These are phyloP conservation scores for Discoglossus pictus DNA, from an alignment of 2,797 vertebrate species.

Conservation along the genomic window DNA sequence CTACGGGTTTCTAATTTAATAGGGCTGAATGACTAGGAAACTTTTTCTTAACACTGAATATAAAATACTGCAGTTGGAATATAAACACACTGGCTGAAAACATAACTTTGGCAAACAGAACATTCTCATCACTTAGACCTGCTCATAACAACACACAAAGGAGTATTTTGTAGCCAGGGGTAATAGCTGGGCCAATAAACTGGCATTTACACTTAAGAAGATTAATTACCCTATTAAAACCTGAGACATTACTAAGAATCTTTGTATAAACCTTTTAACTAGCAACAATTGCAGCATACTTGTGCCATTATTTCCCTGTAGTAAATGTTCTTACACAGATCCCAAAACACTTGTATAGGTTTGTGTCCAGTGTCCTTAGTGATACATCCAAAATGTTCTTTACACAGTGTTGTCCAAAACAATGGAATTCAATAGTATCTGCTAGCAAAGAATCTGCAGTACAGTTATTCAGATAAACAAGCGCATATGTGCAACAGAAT, in stretches of 20 bases:
- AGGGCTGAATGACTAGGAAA: conserved; percentile 8
- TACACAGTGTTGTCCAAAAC: conserved; percentile 26
- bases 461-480: too few species aligned
- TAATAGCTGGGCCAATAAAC: conserved; percentile 76
- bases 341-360: conserved; percentile 57
- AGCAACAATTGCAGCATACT: conserved; percentile 66
- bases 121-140: conserved; percentile 65
- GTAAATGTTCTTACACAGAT: conserved; percentile 61
- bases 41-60: conserved; percentile 22
- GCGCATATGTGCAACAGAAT: not conserved
- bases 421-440: conserved; percentile 59
- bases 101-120: conserved; percentile 68
- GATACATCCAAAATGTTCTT: too few species aligned
- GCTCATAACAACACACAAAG: conserved; percentile 71
- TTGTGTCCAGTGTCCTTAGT: conserved; percentile 49
- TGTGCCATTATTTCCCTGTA: conserved; percentile 64
- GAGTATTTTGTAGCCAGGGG: conserved; percentile 69
- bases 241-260: conserved; percentile 73
- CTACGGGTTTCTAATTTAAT: too few species aligned
- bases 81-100: conserved; percentile 63
- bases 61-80: conserved; percentile 54
- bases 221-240: conserved; percentile 81
- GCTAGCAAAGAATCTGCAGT: too few species aligned
- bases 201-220: conserved; percentile 76
- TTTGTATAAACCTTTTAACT: conserved; percentile 74